These are phyloP conservation scores for Cliona cf. orientalis DNA, from an alignment of 37 sponge, comb jelly and placozoan genomes.

Conservation along the genomic window DNA sequence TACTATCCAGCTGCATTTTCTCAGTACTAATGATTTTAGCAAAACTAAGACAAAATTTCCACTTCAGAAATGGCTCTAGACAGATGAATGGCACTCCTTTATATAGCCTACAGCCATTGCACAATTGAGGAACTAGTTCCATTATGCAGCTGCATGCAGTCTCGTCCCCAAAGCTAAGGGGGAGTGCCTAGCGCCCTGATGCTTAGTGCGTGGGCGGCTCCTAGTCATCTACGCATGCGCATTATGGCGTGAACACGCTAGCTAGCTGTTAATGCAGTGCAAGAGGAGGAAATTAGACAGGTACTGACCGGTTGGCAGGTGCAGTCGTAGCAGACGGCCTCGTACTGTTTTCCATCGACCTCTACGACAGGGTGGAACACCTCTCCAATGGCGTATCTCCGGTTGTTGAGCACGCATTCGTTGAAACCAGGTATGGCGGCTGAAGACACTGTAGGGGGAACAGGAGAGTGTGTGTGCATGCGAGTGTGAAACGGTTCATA, in stretches of 20 bases:
- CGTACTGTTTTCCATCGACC: not conserved
- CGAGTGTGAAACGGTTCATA: too few species aligned
- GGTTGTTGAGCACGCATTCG: constrained; percentile 14
- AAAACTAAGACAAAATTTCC: not conserved
- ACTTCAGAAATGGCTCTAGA: not conserved
- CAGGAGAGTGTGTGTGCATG: not conserved
- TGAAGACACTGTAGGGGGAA: not conserved
- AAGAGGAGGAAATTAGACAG: too few species aligned
- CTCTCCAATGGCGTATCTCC: constrained; percentile 7
- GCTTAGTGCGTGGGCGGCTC: not conserved
- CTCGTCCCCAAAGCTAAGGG: too few species aligned
- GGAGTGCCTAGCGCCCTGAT: not conserved
- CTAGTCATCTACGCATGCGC: not conserved
- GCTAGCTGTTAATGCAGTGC: not conserved
- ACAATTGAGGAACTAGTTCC: not conserved
- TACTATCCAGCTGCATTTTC: not conserved
- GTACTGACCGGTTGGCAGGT: constrained; percentile 34
- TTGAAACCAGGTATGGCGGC: constrained; percentile 27
- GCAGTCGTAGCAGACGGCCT: constrained; percentile 24
- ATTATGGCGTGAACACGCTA: not conserved
- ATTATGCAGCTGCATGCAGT: not conserved
- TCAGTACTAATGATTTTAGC: not conserved
- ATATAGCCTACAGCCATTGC: not conserved
- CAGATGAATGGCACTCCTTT: not conserved
- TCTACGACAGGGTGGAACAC: constrained; percentile 20